Percentiles rank a stretch among this genome's conserved stretches.
phyloP scores from a whole-genome alignment of 2,113 vertebrate genomes.

The Rynchops niger region DNA sequence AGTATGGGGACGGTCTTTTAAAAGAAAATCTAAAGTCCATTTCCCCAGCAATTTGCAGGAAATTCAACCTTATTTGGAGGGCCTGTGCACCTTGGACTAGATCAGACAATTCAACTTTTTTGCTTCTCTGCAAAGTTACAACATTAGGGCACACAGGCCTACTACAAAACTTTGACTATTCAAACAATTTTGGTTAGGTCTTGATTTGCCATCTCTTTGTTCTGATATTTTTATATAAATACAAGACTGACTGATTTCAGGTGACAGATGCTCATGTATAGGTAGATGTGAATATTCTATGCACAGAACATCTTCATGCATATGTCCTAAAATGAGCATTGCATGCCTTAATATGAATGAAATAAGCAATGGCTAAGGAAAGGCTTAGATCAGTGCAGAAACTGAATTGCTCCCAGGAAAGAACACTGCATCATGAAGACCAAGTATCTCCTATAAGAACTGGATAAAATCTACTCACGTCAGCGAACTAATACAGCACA shows the following conservation, averaged over 20 bases:
- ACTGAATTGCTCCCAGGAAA: neutral
- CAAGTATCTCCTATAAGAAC: neutral
- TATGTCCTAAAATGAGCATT: neutral
- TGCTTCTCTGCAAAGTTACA: neutral
- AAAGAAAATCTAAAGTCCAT: neutral
- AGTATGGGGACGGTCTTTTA: neutral
- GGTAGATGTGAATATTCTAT: neutral
- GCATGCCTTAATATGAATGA: neutral
- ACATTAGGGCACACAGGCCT: neutral
- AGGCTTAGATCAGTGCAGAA: neutral
- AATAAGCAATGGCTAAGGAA: neutral
- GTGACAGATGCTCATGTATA: slow-evolving; percentile 21
- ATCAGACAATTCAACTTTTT: neutral
- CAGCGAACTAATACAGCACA: neutral
- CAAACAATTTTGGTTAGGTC: neutral
- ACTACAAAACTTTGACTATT: neutral
- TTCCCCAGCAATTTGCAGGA: neutral
- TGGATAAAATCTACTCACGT: neutral
- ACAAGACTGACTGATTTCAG: neutral
- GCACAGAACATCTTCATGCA: neutral
- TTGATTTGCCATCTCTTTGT: neutral
- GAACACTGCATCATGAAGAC: neutral
- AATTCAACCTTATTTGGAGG: neutral
- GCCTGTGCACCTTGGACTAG: neutral
- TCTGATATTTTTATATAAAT: neutral